A percentile compares a stretch with the other conserved stretches of the same genome.
Evolutionary conservation across 2,113 vertebrate species (phyloP).

Genomic region (Probosciger aterrimus): DNA sequence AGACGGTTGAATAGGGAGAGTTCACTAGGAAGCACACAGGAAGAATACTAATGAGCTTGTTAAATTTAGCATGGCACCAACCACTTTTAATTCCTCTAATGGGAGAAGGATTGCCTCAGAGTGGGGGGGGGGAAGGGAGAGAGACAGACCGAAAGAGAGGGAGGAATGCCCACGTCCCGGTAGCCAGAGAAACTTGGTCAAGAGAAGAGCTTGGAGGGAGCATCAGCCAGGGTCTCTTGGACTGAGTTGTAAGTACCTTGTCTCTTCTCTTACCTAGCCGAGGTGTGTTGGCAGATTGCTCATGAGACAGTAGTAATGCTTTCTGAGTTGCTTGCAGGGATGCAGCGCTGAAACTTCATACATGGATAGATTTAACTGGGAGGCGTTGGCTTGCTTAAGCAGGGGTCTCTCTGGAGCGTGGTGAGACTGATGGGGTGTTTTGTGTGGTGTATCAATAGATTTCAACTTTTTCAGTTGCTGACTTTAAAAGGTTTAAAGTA

Average conservation of each 20-base stretch:
- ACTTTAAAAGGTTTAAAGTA: background rate
- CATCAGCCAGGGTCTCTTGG: slow-evolving; percentile 55
- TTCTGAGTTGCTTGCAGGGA: background rate
- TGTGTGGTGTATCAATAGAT: background rate
- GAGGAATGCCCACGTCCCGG: slow-evolving; percentile 31
- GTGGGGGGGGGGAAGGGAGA: slow-evolving; percentile 2
- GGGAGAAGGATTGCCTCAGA: slow-evolving; percentile 74
- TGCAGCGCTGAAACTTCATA: background rate
- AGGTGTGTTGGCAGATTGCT: background rate
- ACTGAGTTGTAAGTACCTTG: slow-evolving; percentile 76
- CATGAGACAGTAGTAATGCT: background rate
- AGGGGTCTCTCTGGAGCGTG: background rate
- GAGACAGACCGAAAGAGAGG: background rate
- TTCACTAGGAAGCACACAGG: slow-evolving; percentile 79
- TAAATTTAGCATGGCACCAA: slow-evolving; percentile 87
- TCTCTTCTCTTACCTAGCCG: background rate
- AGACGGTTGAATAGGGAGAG: slow-evolving; percentile 81
- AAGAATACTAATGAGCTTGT: slow-evolving; percentile 88
- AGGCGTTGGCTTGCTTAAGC: background rate
- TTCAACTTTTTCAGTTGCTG: background rate
- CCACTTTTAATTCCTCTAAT: slow-evolving; percentile 83
- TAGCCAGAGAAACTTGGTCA: slow-evolving; percentile 57
- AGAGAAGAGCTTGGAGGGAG: slow-evolving; percentile 49
- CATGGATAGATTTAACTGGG: background rate
- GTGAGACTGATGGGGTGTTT: background rate